Percentiles rank a stretch among this genome's conserved stretches.
phyloP scores from a whole-genome alignment of 2,888 invertebrate species.

The Cylloceria caligata region DNA sequence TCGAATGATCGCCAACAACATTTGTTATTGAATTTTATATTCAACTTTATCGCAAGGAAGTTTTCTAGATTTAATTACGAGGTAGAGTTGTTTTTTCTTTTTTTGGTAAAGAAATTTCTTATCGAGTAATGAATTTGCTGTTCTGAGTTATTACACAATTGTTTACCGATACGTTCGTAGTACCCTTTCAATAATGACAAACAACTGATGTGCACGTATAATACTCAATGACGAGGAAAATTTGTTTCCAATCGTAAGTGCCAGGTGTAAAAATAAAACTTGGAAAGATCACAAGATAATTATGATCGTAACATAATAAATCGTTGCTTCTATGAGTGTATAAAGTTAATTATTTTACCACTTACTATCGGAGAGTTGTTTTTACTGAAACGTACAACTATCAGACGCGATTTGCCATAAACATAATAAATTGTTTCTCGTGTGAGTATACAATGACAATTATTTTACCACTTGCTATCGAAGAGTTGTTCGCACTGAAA shows the following conservation, averaged over 20 bases:
- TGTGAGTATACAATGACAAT: too few species aligned
- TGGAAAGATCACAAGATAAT: not conserved
- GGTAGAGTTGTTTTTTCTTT: not conserved
- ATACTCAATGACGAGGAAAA: not conserved
- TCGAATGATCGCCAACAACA: too few species aligned
- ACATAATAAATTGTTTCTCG: too few species aligned
- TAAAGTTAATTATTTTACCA: conserved; percentile 6
- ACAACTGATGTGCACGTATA: not conserved
- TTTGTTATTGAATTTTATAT: too few species aligned
- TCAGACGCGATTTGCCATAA: not conserved
- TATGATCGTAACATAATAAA: not conserved
- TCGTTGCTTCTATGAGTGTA: not conserved
- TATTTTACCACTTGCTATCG: too few species aligned
- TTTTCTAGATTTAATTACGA: not conserved
- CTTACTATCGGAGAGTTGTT: not conserved
- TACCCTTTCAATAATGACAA: not conserved
- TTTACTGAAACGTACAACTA: not conserved
- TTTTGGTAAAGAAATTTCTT: not conserved
- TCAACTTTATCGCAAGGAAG: too few species aligned
- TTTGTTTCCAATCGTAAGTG: too few species aligned
- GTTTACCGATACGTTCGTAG: too few species aligned
- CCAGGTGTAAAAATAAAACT: not conserved
- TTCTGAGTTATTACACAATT: not conserved
- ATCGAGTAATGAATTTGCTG: not conserved
- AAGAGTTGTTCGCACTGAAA: too few species aligned